Conservation (phyloP, 2,113 vertebrate species). For the Pristiophorus japonicus region DNA sequence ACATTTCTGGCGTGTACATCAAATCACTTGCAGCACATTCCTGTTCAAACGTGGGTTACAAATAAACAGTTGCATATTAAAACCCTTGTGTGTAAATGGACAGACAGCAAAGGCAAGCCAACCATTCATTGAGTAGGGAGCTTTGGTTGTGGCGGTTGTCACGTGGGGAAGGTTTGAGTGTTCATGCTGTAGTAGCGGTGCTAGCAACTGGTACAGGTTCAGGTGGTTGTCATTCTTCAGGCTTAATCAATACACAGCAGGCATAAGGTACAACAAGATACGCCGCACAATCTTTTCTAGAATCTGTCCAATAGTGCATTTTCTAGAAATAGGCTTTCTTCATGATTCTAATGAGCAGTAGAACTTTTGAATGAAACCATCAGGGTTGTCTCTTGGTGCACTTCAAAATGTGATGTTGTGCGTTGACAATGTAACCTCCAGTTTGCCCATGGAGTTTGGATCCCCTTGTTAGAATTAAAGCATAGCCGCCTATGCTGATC, state of each 20-base stretch:
- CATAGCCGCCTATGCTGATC: not conserved
- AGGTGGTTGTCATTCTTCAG: not conserved
- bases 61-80: not conserved
- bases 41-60: not conserved
- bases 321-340: not conserved
- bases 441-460: not conserved
- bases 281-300: not conserved
- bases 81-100: not conserved
- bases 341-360: not conserved
- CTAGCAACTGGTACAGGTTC: too few species aligned
- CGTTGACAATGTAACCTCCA: not conserved
- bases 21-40: not conserved
- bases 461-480: not conserved
- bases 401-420: not conserved
- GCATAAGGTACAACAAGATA: not conserved
- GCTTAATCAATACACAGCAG: not conserved
- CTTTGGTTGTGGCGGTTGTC: not conserved
- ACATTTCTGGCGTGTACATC: not conserved
- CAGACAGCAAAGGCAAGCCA: not conserved
- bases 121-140: not conserved
- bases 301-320: not conserved
- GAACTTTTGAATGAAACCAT: not conserved
- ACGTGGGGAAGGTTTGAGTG: not conserved
- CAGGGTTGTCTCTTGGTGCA: not conserved
- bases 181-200: not conserved